Base-by-base conservation (phyloP, 2,888 invertebrate species). In the Drosophila falleni region DNA sequence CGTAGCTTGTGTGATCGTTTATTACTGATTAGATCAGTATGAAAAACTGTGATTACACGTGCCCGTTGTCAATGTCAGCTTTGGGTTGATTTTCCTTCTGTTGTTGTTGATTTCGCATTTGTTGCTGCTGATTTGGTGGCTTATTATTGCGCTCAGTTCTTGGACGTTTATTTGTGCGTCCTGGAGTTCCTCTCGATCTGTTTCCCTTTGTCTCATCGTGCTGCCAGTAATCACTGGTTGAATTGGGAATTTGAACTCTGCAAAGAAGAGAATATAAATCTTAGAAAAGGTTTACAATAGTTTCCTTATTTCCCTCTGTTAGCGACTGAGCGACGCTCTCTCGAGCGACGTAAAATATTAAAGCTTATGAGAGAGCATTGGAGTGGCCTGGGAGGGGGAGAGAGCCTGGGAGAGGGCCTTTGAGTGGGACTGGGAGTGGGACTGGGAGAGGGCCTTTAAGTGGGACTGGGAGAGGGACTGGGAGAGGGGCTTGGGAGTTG, bases 171-270 rank as follows among this genome's bases (percentile, higher is more conserved):
- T 75, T 68, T n/a, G 42, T 13, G 9, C 71, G 53, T 50, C 29
- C 41, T 16, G 58, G 15, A n/a, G 62, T 2, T n/a, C n/a, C 26
- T 1, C 61, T 11, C 13, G 64, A 15, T 16, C 23, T 50, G 33
- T 68, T 15, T 6, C 69, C 50, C 29, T 74, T n/a, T 13, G 61
- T 2, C 0, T 46, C 59, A 19, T 61, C 60, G 3, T 65, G 58
- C 16, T 74, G 62, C 90, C 91, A 92, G 63, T 91, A 92, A 39
- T 87, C 80, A 8, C 91, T 91, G 53, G 71, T 85, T 23, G 84
- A 89, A 39, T 91, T 91, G 0, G 92, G 89, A 67, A 89, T 87
- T 68, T 93, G 93, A 42, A 92, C 67, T 0, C 92, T 92, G 16
- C 2, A 53, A 54, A 42, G 10, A 8, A 5, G 35, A 51, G 0